Percentiles rank a stretch among this genome's conserved stretches.
Evolutionary conservation across 2,888 invertebrate genomes (phyloP).

Genomic region (Melinaea marsaeus): DNA sequence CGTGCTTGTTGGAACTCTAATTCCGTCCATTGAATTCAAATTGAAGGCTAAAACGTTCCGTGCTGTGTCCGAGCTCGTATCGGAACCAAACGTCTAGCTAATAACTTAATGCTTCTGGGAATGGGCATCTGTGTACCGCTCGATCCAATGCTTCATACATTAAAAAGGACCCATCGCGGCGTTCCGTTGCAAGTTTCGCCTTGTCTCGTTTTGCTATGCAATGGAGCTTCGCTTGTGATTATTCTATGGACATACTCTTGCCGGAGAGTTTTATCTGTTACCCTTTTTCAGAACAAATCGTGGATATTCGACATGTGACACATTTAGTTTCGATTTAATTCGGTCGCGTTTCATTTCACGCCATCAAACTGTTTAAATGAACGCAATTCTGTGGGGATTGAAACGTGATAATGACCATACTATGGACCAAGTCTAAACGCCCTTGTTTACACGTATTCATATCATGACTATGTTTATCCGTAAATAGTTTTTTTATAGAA

Average conservation of each 20-base stretch:
- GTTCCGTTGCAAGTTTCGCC: conserved; percentile 36
- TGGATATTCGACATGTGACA: conserved; percentile 61
- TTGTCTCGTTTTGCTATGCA: conserved; percentile 36
- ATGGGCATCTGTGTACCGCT: conserved; percentile 51
- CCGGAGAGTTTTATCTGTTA: conserved; percentile 36
- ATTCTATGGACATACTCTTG: conserved; percentile 36
- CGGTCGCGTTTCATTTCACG: conserved; percentile 56
- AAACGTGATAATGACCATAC: conserved; percentile 70
- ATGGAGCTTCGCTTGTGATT: conserved; percentile 37
- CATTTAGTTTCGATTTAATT: conserved; percentile 44
- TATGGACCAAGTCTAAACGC: conserved; percentile 61
- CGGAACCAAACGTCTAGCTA: conserved; percentile 64
- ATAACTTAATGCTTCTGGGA: conserved; percentile 75
- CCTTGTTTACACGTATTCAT: conserved; percentile 55
- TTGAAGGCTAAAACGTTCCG: conserved; percentile 68
- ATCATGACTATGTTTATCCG: no score
- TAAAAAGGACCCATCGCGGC: conserved; percentile 39
- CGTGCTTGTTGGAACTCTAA: conserved; percentile 51
- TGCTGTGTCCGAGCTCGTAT: conserved; percentile 53
- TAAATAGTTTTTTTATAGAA: no score
- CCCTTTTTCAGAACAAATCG: conserved; percentile 50
- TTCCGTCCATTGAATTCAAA: conserved; percentile 74
- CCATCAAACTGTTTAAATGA: conserved; percentile 63
- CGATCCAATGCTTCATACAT: conserved; percentile 38
- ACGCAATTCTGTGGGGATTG: conserved; percentile 57